Base-by-base conservation (phyloP, 2,797 vertebrate species). In the Ciconia nigra region DNA sequence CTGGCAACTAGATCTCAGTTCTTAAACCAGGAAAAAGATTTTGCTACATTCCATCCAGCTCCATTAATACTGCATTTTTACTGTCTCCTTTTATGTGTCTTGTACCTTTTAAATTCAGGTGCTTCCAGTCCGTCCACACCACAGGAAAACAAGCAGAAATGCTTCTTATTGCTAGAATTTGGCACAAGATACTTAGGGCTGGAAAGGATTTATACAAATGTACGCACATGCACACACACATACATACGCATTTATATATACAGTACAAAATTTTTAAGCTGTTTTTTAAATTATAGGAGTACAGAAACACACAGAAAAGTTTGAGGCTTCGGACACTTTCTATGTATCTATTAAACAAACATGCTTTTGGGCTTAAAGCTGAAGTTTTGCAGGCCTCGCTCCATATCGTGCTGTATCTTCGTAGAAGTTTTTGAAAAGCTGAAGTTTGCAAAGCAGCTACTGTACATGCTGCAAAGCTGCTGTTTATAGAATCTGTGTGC, bases 161-260 rank as follows among this genome's bases (percentile, higher is more conserved):
- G 88, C 46, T 83, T 63, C 90, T 77, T 46, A 13, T 20, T 74
- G 89, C 71, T 67, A 58, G 77, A 92, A 89, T 80, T 74, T 97
- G 95, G 94, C 95, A 96, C 33, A 17, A 74, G 71, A 18, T 33
- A 7, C 57, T 13, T 37, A 33, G 69, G 70, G 88, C 93, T 97
- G 95, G 90, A 89, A 95, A 65, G 92, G 86, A 80, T 93, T 97
- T 95, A 67, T 87, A 57, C 70, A 70, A 82, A 63, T 42, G 74
- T 63, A 55, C 16, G 13, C 74, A 84, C 57, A 88, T n/a, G 80
- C 93, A 93, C 2, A 33, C 90, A 87, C 88, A 20, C n/a, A 73
- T 52, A 52, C 74, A 52, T 18, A 25, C 70, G 25, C 39, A 26
- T 31, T 66, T 57, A 51, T 37, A 6, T 7, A 4, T 1, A 26